Conservation (phyloP, 2,888 invertebrate species). For the Melanotus villosus region DNA sequence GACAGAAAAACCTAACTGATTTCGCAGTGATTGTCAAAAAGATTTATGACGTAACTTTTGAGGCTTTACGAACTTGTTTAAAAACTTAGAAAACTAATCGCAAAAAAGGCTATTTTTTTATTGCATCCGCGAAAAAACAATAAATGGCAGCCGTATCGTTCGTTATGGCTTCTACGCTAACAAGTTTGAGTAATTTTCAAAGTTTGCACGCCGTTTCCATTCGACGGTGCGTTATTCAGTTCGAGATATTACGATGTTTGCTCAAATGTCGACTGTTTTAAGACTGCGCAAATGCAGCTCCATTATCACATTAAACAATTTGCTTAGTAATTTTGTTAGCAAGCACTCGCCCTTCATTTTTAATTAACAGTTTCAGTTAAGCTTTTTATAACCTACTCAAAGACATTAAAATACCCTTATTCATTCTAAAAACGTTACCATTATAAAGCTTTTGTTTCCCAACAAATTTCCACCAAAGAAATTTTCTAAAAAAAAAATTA, state of each 20-base stretch:
- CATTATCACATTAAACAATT: no score
- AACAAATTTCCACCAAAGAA: no score
- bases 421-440: no score
- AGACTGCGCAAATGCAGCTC: no score
- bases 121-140: conserved; percentile 41
- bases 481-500: no score
- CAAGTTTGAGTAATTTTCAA: conserved; percentile 34
- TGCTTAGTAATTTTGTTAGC: no score
- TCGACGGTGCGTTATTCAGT: conserved; percentile 6
- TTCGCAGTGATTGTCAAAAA: conserved; percentile 42
- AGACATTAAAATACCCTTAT: no score
- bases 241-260: conserved; percentile 1
- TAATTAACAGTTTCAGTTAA: no score
- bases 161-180: conserved; percentile 35
- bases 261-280: neutral
- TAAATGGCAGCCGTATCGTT: conserved; percentile 42
- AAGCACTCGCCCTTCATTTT: no score
- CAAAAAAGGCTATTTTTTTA: conserved; percentile 43
- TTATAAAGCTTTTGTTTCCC: no score
- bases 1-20: conserved; percentile 43
- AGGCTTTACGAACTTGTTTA: conserved; percentile 42
- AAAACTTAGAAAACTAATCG: conserved; percentile 45
- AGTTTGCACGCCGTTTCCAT: conserved; percentile 15
- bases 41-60: conserved; percentile 43
- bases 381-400: no score